Percentiles rank a stretch among this genome's conserved stretches.
Evolutionary conservation across 92 coral and sea anemone genomes (phyloP).

Genomic region (Actinernus sp.): DNA sequence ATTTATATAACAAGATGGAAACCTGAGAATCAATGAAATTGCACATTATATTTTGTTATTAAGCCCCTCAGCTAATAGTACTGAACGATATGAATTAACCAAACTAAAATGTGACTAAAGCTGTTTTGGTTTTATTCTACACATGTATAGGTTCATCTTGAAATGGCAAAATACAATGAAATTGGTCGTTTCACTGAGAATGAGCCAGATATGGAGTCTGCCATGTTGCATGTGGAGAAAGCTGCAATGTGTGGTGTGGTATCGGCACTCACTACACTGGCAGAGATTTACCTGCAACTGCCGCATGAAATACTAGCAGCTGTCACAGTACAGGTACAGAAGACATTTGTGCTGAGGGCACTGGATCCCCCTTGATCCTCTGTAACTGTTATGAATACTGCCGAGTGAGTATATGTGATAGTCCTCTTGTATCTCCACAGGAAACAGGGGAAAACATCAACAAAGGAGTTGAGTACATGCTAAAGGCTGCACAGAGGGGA

Average conservation of each 20-base stretch:
- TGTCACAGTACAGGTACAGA: slow-evolving; percentile 78
- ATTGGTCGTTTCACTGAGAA: slow-evolving; percentile 88
- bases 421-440: no score
- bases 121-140: no score
- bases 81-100: no score
- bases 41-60: no score
- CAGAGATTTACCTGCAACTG: slow-evolving; percentile 86
- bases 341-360: no score
- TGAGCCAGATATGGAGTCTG: slow-evolving; percentile 85
- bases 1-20: no score
- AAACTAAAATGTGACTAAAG: no score
- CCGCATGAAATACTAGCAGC: slow-evolving; percentile 80
- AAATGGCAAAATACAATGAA: slow-evolving; percentile 83
- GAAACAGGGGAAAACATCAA: slow-evolving; percentile 73
- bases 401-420: no score
- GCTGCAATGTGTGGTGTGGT: slow-evolving; percentile 84
- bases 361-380: no score
- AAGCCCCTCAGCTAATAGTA: no score
- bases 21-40: no score
- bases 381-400: no score
- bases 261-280: slow-evolving; percentile 77
- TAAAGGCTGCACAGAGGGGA: slow-evolving; percentile 79
- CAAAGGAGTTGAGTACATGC: slow-evolving; percentile 88
- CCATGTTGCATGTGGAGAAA: slow-evolving; percentile 90
- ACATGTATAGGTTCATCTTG: slow-evolving; percentile 96